These are phyloP conservation scores for Drosophila putrida DNA, from an alignment of 2,888 invertebrate species.

Conservation along the genomic window DNA sequence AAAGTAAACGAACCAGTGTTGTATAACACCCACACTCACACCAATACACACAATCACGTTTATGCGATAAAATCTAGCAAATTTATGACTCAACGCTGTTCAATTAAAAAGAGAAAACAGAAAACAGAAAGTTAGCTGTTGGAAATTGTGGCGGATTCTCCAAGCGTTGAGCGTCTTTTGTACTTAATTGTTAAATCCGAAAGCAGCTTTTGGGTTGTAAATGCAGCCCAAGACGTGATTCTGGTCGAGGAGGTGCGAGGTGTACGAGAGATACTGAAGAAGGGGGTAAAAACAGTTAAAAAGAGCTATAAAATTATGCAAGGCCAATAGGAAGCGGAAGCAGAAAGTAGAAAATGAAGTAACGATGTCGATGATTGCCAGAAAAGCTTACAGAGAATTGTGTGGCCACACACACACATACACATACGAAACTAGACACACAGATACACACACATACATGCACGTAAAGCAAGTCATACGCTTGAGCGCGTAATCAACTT, in stretches of 20 bases:
- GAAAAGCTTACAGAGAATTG: slow-evolving; percentile 31
- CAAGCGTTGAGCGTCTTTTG: slow-evolving; percentile 8
- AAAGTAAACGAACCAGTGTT: slow-evolving; percentile 7
- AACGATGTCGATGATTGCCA: slow-evolving; percentile 50
- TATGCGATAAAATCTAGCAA: slow-evolving; percentile 19
- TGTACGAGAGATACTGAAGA: background rate
- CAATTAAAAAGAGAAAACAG: slow-evolving; percentile 23
- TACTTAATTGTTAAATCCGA: slow-evolving; percentile 31
- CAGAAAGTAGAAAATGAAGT: slow-evolving; percentile 34
- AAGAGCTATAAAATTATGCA: slow-evolving; percentile 47
- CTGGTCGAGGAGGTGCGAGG: too few species aligned
- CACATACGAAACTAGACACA: slow-evolving; percentile 5
- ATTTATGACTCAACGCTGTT: slow-evolving; percentile 18
- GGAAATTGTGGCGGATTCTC: slow-evolving; percentile 6
- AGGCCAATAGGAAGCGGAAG: slow-evolving; percentile 26
- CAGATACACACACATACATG: slow-evolving; percentile 15
- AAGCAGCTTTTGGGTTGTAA: slow-evolving; percentile 34
- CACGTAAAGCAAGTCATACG: slow-evolving; percentile 12
- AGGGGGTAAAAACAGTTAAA: slow-evolving; percentile 16
- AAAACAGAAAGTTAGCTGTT: slow-evolving; percentile 3
- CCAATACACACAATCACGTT: background rate
- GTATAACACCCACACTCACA: background rate
- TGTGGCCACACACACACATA: slow-evolving; percentile 20
- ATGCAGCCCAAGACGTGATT: slow-evolving; percentile 12
- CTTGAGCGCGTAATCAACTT: slow-evolving; percentile 45